Evolutionary conservation across 2,888 invertebrate genomes (phyloP).

Genomic region (Seira ritae): DNA sequence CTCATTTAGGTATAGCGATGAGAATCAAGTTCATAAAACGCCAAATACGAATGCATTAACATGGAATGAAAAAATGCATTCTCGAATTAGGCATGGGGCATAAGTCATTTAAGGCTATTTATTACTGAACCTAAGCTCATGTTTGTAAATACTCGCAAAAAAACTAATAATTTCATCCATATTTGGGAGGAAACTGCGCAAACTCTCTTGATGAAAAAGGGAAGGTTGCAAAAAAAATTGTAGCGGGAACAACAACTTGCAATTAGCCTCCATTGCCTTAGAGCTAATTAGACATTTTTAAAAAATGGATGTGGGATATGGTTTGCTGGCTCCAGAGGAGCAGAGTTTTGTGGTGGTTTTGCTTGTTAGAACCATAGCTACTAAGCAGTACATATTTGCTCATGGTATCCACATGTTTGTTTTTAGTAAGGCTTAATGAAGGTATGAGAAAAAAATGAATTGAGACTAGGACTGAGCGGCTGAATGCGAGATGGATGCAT

Average conservation of each 20-base stretch:
- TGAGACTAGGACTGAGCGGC: neutral
- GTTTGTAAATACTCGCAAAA: slow-evolving; percentile 7
- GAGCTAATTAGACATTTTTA: slow-evolving; percentile 58
- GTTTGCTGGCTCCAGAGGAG: slow-evolving; percentile 25
- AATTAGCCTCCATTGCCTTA: slow-evolving; percentile 46
- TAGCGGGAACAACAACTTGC: slow-evolving; percentile 3
- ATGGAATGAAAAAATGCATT: neutral
- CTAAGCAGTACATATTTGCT: too few relatives aligned
- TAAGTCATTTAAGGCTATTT: slow-evolving; percentile 7
- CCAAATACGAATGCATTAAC: neutral
- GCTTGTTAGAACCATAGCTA: neutral
- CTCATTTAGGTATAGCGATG: too few relatives aligned
- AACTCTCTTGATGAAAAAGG: neutral
- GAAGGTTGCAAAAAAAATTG: neutral
- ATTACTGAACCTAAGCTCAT: neutral
- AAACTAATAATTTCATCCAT: slow-evolving; percentile 29
- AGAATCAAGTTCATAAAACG: neutral
- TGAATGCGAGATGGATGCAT: slow-evolving; percentile 30
- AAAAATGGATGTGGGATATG: slow-evolving; percentile 35
- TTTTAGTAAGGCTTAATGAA: slow-evolving; percentile 49
- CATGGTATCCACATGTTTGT: too few relatives aligned
- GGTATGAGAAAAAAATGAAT: slow-evolving; percentile 50
- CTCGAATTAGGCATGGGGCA: neutral
- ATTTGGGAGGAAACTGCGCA: slow-evolving; percentile 38
- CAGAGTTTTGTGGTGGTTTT: neutral